A percentile compares a stretch with the other conserved stretches of the same genome.
phyloP scores from a whole-genome alignment of 2,113 vertebrate genomes.

The Amblyopsis rosae region DNA sequence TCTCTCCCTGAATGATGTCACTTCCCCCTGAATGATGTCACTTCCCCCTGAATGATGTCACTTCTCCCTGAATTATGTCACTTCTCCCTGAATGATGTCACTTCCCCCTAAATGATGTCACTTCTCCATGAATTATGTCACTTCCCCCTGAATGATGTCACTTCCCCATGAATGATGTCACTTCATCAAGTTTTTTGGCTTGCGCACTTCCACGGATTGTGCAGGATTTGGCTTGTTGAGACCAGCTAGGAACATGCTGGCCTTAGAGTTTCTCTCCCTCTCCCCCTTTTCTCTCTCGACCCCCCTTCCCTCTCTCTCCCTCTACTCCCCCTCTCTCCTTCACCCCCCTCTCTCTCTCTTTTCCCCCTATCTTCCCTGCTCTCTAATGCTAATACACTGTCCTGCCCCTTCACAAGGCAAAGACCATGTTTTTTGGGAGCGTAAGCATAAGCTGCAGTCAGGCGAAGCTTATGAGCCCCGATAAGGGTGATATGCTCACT shows the following conservation, averaged over 20 bases:
- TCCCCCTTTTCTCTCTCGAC: no score
- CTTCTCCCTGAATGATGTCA: no score
- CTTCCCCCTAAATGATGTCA: no score
- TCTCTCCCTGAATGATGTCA: background rate
- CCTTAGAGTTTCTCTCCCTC: background rate
- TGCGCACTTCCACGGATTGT: background rate
- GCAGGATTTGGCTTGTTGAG: conserved; percentile 3
- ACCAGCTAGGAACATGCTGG: background rate
- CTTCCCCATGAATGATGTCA: background rate
- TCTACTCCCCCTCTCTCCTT: background rate
- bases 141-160: background rate
- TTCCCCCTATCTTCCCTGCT: background rate
- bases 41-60: background rate
- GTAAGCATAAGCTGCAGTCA: conserved; percentile 19
- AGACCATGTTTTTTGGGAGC: conserved; percentile 13
- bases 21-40: background rate
- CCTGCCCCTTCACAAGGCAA: background rate
- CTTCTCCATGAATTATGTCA: background rate
- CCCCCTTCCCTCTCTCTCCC: no score
- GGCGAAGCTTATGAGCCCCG: background rate
- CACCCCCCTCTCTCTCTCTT: background rate
- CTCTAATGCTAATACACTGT: conserved; percentile 6
- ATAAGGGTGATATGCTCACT: conserved; percentile 1
- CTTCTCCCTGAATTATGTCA: no score
- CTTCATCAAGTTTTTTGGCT: background rate